These are phyloP conservation scores for Habrosyne pyritoides DNA, from an alignment of 2,888 invertebrate species.

Conservation along the genomic window DNA sequence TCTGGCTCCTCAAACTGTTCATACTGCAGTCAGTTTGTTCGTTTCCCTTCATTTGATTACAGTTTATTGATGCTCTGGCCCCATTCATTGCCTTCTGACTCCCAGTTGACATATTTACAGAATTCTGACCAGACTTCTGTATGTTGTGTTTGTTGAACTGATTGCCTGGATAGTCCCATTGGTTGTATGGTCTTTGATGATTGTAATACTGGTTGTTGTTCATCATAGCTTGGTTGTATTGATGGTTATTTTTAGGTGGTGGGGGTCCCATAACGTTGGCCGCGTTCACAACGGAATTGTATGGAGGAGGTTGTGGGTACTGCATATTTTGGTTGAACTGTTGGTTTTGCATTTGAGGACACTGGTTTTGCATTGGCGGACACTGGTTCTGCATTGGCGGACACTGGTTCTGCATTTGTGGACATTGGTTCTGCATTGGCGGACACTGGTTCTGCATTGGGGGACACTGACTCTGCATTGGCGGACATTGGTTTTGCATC, in stretches of 20 bases:
- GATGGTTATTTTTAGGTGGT: constrained; percentile 76
- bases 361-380: constrained; percentile 51
- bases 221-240: constrained; percentile 77
- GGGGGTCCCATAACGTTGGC: constrained; percentile 77
- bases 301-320: constrained; percentile 72
- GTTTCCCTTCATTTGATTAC: constrained; percentile 59
- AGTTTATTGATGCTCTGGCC: constrained; percentile 49
- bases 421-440: constrained; percentile 47
- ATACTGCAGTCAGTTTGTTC: constrained; percentile 82
- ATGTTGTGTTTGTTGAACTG: constrained; percentile 75
- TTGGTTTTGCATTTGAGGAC: constrained; percentile 53
- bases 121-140: constrained; percentile 71
- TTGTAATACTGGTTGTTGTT: constrained; percentile 78
- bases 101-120: constrained; percentile 75
- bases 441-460: constrained; percentile 43
- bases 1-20: constrained; percentile 79
- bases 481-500: constrained; percentile 46
- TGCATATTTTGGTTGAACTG: constrained; percentile 69
- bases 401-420: constrained; percentile 36
- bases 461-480: constrained; percentile 44
- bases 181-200: constrained; percentile 73
- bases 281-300: constrained; percentile 71
- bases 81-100: constrained; percentile 68
- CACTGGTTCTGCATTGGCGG: constrained; percentile 58
- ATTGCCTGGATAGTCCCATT: constrained; percentile 73